Evolutionary conservation across 2,888 invertebrate genomes (phyloP), one percentile per base, ranked within the genome.

Genomic region (Vanessa cardui): DNA sequence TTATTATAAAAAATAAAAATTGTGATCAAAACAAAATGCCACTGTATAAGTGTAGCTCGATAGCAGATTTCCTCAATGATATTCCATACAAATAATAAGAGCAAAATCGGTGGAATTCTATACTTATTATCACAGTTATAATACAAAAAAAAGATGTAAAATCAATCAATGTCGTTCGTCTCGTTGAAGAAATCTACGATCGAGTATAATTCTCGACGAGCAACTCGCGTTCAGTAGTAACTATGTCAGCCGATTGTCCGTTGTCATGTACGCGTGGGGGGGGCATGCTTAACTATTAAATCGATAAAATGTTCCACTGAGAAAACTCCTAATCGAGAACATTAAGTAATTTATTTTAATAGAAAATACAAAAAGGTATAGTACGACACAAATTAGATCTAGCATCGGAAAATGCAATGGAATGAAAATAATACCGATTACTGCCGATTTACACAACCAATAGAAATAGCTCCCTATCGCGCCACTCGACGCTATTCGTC

Each of bases 51-150:
- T 76, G 78, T 75, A 70, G 76, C 83, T 87, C 91, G 87, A 73
- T 84, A 77, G 88, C 88, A 81, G 90, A 92, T 90, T 90, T 89
- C 91, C 89, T 90, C 90, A 88, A 86, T 80, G 70, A 78, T 79
- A 80, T 56, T 33, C 78, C 74, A 73, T 76, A 82, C 83, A 81
- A 83, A 84, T 86, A 84, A 85, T 85, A 88, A 85, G 87, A 76
- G 73, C 79, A 79, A 79, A 88, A 83, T 90, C 90, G 90, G 90
- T 90, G 91, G 91, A 89, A 85, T 89, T 85, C 86, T 90, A 89
- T 89, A 87, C 87, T 89, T 89, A 91, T 85, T 90, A 91, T 91
- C 91, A 91, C 91, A 91, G 92, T 90, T 91, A 88, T 87, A 90
- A 90, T 90, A 91, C 88, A 89, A 86, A 85, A 16, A 85, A 83